Conservation (phyloP, 2,797 vertebrate species). For the Hybognathus amarus region DNA sequence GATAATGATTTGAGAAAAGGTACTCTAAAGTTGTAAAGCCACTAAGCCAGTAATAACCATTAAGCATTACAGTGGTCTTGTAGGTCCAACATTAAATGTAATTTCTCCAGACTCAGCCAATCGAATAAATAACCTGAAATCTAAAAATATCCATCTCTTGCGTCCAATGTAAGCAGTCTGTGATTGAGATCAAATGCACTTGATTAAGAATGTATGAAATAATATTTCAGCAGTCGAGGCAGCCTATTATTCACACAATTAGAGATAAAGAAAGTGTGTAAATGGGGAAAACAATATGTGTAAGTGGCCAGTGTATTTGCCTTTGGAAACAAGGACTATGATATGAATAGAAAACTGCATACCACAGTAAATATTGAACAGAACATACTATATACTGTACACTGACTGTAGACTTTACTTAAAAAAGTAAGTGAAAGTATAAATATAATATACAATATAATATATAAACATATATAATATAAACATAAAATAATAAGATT, state of each 20-base stretch:
- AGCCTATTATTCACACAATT: slow-evolving; percentile 29
- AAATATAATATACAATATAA: neutral
- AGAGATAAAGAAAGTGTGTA: slow-evolving; percentile 19
- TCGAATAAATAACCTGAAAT: neutral
- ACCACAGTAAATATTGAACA: neutral
- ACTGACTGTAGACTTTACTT: neutral
- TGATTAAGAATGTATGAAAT: slow-evolving; percentile 38
- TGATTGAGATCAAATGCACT: slow-evolving; percentile 33
- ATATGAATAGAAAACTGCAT: neutral
- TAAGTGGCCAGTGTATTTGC: neutral
- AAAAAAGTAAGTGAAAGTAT: neutral
- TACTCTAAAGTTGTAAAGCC: slow-evolving; percentile 20
- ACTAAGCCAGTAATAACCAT: slow-evolving; percentile 20
- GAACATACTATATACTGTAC: no score
- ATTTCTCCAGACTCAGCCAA: slow-evolving; percentile 8
- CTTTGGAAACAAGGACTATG: neutral
- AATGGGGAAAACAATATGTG: slow-evolving; percentile 4
- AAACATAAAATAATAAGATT: neutral
- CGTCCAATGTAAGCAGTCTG: neutral
- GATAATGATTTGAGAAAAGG: slow-evolving; percentile 23
- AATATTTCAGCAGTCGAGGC: slow-evolving; percentile 27
- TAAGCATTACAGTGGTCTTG: slow-evolving; percentile 27
- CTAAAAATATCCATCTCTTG: slow-evolving; percentile 30
- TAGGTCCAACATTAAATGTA: slow-evolving; percentile 29
- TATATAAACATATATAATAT: neutral